Percentiles rank a stretch among this genome's conserved stretches.
Evolutionary conservation across 2,888 invertebrate species (phyloP).

Genomic region (Rhodophaea formosa): DNA sequence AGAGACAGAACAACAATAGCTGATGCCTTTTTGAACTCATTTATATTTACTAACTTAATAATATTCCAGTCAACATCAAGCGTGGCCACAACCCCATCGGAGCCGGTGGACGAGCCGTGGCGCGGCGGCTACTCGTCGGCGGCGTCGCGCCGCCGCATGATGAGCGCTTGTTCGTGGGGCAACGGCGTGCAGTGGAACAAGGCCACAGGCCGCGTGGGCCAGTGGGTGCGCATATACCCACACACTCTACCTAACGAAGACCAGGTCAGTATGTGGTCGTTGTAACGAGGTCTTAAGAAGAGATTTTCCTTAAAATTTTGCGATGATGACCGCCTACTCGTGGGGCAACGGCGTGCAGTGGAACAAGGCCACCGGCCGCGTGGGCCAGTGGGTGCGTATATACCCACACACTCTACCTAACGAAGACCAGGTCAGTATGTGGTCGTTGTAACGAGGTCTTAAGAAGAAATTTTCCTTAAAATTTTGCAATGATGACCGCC

Average conservation of each 20-base stretch:
- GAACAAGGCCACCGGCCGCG: constrained; percentile 82
- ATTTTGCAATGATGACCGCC: constrained; percentile 58
- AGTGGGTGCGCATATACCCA: constrained; percentile 90
- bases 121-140: constrained; percentile 70
- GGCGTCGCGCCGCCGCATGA: constrained; percentile 63
- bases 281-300: no score
- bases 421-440: constrained; percentile 52
- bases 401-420: constrained; percentile 81
- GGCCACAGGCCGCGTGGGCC: constrained; percentile 84
- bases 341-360: constrained; percentile 89
- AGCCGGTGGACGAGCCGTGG: constrained; percentile 66
- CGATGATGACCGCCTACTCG: constrained; percentile 60
- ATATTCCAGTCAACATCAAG: constrained; percentile 48
- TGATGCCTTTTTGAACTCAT: no score
- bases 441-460: no score
- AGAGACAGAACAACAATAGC: no score
- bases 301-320: no score
- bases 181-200: constrained; percentile 86
- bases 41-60: no score
- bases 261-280: constrained; percentile 40
- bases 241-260: constrained; percentile 60
- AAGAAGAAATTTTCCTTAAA: no score
- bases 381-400: constrained; percentile 89
- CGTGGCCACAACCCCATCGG: constrained; percentile 44
- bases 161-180: constrained; percentile 81